Evolutionary conservation across 2,888 invertebrate genomes (phyloP).

Genomic region (Biston betularia): DNA sequence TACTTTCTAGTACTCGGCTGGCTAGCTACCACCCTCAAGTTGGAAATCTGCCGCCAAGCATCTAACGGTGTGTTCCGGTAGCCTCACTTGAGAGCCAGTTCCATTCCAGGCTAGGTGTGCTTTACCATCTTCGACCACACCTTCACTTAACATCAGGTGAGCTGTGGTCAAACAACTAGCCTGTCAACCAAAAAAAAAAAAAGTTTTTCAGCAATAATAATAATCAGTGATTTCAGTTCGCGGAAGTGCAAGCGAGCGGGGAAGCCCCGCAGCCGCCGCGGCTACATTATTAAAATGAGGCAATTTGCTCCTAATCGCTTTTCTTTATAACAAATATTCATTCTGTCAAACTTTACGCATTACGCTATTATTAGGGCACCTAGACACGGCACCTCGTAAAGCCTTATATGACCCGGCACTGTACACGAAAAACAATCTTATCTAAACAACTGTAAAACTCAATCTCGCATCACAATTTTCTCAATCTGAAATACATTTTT

Average conservation of each 20-base stretch:
- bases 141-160: no score
- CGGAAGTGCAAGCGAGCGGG: neutral
- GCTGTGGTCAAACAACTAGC: no score
- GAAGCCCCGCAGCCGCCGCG: neutral
- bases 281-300: constrained; percentile 15
- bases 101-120: no score
- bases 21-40: no score
- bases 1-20: no score
- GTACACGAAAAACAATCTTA: constrained; percentile 13
- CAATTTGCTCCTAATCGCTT: constrained; percentile 17
- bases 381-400: constrained; percentile 10
- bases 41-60: no score
- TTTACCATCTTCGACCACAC: no score
- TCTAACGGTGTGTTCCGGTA: no score
- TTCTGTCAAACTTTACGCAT: constrained; percentile 31
- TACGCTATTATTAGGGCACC: constrained; percentile 26
- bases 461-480: neutral
- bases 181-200: no score
- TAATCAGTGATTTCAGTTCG: neutral
- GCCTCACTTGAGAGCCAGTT: no score
- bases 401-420: constrained; percentile 5
- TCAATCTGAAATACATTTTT: neutral
- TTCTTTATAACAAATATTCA: constrained; percentile 26
- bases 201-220: no score
- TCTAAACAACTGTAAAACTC: neutral